phyloP scores from a whole-genome alignment of 2,888 invertebrate genomes.

The Plagodis dolabraria region DNA sequence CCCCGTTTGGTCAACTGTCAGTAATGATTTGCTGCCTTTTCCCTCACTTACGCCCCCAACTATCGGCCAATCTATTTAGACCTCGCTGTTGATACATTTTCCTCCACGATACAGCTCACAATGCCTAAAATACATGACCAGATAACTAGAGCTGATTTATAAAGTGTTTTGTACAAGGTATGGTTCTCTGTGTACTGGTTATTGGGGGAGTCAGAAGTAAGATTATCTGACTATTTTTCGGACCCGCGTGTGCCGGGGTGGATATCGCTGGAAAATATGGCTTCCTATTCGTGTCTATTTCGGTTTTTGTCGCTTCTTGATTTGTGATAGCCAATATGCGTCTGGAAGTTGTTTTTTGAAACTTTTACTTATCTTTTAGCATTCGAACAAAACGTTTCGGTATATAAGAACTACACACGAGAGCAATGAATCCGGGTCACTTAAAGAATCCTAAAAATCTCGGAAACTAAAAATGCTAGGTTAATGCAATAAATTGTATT shows the following conservation, averaged over 20 bases:
- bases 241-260: constrained; percentile 76
- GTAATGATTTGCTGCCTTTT: constrained; percentile 83
- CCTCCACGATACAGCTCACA: constrained; percentile 26
- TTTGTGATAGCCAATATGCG: constrained; percentile 14
- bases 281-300: constrained; percentile 79
- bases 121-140: constrained; percentile 41
- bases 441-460: no score
- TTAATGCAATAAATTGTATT: no score
- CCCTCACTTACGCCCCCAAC: constrained; percentile 74
- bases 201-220: constrained; percentile 76
- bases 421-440: no score
- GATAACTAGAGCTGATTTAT: constrained; percentile 7
- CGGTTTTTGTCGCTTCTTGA: constrained; percentile 39
- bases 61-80: constrained; percentile 49
- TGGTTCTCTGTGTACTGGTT: constrained; percentile 45
- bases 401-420: no score
- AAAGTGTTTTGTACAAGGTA: constrained; percentile 4
- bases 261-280: constrained; percentile 80
- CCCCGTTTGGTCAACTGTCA: constrained; percentile 85
- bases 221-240: constrained; percentile 82
- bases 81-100: constrained; percentile 26
- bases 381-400: no score
- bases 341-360: no score
- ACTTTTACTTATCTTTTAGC: no score
- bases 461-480: no score